These are phyloP conservation scores for Caenorhabditis zanzibari DNA, from an alignment of 2,888 invertebrate species.

Conservation along the genomic window DNA sequence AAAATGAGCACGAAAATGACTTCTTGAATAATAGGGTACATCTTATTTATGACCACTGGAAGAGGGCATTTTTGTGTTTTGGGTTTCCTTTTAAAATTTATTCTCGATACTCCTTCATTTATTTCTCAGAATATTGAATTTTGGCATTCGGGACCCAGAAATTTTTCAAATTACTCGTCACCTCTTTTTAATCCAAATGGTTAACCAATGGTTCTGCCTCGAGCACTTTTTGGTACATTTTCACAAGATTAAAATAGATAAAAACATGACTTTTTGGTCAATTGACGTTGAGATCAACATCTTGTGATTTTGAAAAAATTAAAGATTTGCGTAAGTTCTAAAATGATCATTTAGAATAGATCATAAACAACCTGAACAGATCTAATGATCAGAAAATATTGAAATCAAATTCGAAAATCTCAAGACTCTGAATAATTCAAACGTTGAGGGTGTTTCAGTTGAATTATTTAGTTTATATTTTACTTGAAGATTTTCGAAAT, in stretches of 20 bases:
- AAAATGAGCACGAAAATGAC: slow-evolving; percentile 24
- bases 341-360: slow-evolving; percentile 22
- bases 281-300: slow-evolving; percentile 23
- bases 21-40: slow-evolving; percentile 20
- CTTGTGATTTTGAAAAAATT: neutral
- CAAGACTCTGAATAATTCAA: neutral
- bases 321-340: slow-evolving; percentile 11
- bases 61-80: slow-evolving; percentile 1
- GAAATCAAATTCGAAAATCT: slow-evolving; percentile 6
- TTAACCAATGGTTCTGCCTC: slow-evolving; percentile 13
- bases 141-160: neutral
- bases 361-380: slow-evolving; percentile 19
- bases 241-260: slow-evolving; percentile 22
- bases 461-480: slow-evolving; percentile 5
- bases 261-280: slow-evolving; percentile 30
- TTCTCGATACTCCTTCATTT: neutral
- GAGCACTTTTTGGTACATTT: slow-evolving; percentile 37
- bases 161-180: slow-evolving; percentile 6
- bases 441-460: slow-evolving; percentile 20
- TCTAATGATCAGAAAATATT: neutral
- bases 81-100: neutral
- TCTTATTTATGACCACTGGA: slow-evolving; percentile 20
- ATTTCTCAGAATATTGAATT: slow-evolving; percentile 11
- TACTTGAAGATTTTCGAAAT: slow-evolving; percentile 8
- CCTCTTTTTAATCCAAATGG: slow-evolving; percentile 25